Conservation (phyloP, 2,888 invertebrate species). For the Hemithea aestivaria region DNA sequence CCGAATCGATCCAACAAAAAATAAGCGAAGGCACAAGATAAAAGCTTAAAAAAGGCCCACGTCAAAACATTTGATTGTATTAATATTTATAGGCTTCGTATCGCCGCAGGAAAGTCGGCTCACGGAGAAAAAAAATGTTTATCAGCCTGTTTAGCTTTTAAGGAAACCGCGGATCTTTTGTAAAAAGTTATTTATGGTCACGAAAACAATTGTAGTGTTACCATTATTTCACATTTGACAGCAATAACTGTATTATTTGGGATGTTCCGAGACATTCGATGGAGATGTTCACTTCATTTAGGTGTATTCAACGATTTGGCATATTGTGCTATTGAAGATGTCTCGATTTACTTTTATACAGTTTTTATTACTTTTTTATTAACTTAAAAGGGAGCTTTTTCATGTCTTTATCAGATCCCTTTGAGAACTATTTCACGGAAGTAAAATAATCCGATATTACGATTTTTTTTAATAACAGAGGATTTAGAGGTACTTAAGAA, state of each 20-base stretch:
- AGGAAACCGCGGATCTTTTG: slow-evolving; percentile 77
- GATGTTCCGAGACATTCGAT: slow-evolving; percentile 50
- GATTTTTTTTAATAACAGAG: no score
- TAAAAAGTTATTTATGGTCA: slow-evolving; percentile 73
- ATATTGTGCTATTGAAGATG: slow-evolving; percentile 33
- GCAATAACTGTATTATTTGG: slow-evolving; percentile 69
- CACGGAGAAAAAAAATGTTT: slow-evolving; percentile 66
- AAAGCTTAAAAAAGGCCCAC: slow-evolving; percentile 76
- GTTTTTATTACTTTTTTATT: slow-evolving; percentile 13
- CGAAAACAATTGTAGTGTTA: slow-evolving; percentile 77
- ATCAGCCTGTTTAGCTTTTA: slow-evolving; percentile 78
- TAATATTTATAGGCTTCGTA: slow-evolving; percentile 75
- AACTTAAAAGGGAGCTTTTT: neutral
- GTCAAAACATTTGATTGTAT: slow-evolving; percentile 80
- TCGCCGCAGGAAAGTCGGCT: slow-evolving; percentile 72
- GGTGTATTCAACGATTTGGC: slow-evolving; percentile 43
- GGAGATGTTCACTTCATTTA: slow-evolving; percentile 61
- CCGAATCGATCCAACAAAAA: slow-evolving; percentile 71
- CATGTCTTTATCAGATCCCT: slow-evolving; percentile 3
- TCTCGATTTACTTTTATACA: slow-evolving; percentile 27
- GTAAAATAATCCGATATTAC: no score
- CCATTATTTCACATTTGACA: slow-evolving; percentile 76
- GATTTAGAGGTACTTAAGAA: no score
- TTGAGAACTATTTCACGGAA: no score
- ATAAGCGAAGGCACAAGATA: slow-evolving; percentile 74